These are phyloP conservation scores for Acleris sparsana DNA, from an alignment of 2,888 invertebrate genomes.

Conservation along the genomic window DNA sequence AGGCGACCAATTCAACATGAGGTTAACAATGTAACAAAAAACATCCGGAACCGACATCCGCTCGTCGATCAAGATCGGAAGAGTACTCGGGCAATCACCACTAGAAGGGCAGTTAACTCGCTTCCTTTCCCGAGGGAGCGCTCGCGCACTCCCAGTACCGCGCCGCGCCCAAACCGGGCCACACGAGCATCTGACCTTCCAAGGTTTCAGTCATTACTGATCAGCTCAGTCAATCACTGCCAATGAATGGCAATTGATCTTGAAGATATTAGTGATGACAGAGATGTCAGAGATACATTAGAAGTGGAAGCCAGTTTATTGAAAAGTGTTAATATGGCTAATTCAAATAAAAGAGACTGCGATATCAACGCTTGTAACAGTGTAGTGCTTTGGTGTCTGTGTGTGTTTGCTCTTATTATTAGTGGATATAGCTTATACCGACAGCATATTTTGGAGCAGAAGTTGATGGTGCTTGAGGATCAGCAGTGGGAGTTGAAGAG, in stretches of 20 bases:
- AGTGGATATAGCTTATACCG: constrained; percentile 70
- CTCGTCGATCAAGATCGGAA: constrained; percentile 79
- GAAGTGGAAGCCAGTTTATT: neutral
- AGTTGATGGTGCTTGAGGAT: constrained; percentile 66
- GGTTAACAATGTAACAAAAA: constrained; percentile 31
- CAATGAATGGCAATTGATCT: constrained; percentile 15
- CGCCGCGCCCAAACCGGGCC: constrained; percentile 46
- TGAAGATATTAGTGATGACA: constrained; percentile 8
- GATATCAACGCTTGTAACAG: constrained; percentile 63
- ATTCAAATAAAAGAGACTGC: constrained; percentile 51
- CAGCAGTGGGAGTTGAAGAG: constrained; percentile 48
- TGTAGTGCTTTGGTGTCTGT: constrained; percentile 74
- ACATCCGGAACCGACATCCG: constrained; percentile 57
- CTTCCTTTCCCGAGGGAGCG: constrained; percentile 79
- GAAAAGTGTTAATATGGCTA: constrained; percentile 54
- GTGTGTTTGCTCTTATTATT: constrained; percentile 65
- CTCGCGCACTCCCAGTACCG: constrained; percentile 50
- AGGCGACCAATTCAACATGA: constrained; percentile 4
- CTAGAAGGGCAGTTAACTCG: constrained; percentile 78
- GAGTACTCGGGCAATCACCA: constrained; percentile 77
- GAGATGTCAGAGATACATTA: constrained; percentile 7
- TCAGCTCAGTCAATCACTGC: constrained; percentile 16
- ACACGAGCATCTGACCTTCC: constrained; percentile 42
- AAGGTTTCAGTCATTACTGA: constrained; percentile 27
- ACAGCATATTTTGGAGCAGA: constrained; percentile 70